Conservation (phyloP, 2,888 invertebrate species). For the Lysandra bellargus region DNA sequence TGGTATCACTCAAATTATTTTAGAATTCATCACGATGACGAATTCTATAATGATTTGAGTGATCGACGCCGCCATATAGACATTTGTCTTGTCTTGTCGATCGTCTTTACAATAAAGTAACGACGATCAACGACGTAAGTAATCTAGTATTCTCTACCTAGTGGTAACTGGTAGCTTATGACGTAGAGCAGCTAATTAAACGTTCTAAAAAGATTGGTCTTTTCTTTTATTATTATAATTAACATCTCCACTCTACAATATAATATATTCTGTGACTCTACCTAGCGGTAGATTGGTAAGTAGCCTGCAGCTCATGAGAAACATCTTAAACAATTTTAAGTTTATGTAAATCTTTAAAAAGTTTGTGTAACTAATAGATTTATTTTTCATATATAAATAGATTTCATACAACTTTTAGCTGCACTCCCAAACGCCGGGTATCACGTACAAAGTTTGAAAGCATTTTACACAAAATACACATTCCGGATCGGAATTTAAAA, state of each 20-base stretch:
- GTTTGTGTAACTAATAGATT: neutral
- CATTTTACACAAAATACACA: slow-evolving; percentile 13
- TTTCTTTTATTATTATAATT: too few species aligned
- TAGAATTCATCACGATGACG: neutral
- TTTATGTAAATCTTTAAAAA: neutral
- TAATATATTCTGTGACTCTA: too few species aligned
- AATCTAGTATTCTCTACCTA: too few species aligned
- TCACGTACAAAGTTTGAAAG: neutral
- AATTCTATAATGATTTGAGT: neutral
- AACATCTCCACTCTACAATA: neutral
- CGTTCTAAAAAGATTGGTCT: too few species aligned
- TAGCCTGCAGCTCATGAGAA: neutral
- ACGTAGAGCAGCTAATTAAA: too few species aligned
- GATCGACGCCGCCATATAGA: too few species aligned
- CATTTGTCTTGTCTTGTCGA: too few species aligned
- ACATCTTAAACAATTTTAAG: neutral
- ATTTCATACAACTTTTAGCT: neutral
- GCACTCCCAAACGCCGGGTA: neutral
- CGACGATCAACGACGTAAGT: too few species aligned
- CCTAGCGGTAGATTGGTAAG: neutral
- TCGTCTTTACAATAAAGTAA: too few species aligned
- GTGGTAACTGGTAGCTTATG: too few species aligned
- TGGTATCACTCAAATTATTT: slow-evolving; percentile 22
- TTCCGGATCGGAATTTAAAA: neutral
- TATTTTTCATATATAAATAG: neutral